Percentiles rank a stretch among this genome's conserved stretches.
Evolutionary conservation across 2,113 vertebrate species (phyloP).

Genomic region (Climacteris rufus): DNA sequence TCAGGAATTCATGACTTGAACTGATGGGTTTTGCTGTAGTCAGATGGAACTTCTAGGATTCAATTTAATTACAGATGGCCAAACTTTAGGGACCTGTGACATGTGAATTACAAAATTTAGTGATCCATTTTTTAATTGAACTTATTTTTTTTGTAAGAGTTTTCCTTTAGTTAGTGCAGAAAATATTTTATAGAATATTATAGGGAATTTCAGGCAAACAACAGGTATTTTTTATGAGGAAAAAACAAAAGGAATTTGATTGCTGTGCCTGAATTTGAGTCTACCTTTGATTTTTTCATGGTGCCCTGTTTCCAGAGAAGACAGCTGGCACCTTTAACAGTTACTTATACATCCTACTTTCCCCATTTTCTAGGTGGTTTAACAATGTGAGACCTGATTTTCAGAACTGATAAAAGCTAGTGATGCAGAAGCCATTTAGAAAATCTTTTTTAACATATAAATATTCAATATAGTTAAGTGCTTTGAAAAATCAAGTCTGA

Average conservation of each 20-base stretch:
- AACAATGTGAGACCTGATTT: background rate
- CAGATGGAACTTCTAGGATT: background rate
- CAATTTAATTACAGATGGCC: background rate
- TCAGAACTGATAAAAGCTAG: background rate
- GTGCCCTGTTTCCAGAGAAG: background rate
- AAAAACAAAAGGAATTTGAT: background rate
- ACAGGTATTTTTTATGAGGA: background rate
- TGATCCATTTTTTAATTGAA: background rate
- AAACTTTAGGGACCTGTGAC: background rate
- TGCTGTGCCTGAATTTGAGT: background rate
- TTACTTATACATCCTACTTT: background rate
- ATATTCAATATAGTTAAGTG: background rate
- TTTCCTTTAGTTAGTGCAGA: background rate
- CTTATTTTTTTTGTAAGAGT: background rate
- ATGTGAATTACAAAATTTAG: background rate
- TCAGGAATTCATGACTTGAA: background rate
- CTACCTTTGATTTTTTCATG: background rate
- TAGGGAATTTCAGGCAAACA: background rate
- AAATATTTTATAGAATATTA: background rate
- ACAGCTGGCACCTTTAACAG: background rate
- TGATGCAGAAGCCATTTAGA: background rate
- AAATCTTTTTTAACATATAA: too few relatives aligned
- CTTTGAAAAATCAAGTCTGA: background rate
- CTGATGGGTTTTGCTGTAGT: background rate
- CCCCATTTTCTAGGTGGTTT: background rate